These are phyloP conservation scores for Neofelis nebulosa DNA, from an alignment of 2,113 vertebrate species.

Conservation along the genomic window DNA sequence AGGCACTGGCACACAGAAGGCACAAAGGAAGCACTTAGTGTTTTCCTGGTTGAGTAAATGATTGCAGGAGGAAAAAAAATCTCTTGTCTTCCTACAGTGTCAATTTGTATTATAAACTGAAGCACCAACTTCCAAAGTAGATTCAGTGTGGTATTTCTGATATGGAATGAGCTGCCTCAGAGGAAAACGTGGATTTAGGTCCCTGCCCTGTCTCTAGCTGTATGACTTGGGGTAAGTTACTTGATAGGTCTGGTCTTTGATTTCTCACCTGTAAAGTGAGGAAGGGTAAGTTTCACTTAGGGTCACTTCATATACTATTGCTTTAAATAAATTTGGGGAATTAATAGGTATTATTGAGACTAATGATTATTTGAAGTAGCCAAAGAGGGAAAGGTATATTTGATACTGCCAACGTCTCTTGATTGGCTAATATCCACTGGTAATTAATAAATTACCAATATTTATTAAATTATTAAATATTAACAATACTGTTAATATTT, in stretches of 20 bases:
- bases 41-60: slow-evolving; percentile 11
- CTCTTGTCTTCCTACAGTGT: background rate
- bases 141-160: background rate
- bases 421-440: background rate
- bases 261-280: background rate
- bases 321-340: background rate
- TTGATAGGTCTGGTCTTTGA: background rate
- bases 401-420: background rate
- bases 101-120: background rate
- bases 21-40: background rate
- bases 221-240: background rate
- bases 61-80: background rate
- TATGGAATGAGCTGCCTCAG: background rate
- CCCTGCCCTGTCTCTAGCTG: background rate
- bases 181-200: background rate
- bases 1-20: background rate
- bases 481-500: background rate
- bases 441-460: background rate
- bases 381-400: background rate
- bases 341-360: slow-evolving; percentile 24
- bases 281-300: background rate
- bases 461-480: no score
- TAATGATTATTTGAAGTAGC: background rate
- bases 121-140: background rate
- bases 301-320: background rate